Evolutionary conservation across 2,113 vertebrate species (phyloP), one percentile per base, ranked within the genome.

Genomic region (Rhabdomys dilectus): DNA sequence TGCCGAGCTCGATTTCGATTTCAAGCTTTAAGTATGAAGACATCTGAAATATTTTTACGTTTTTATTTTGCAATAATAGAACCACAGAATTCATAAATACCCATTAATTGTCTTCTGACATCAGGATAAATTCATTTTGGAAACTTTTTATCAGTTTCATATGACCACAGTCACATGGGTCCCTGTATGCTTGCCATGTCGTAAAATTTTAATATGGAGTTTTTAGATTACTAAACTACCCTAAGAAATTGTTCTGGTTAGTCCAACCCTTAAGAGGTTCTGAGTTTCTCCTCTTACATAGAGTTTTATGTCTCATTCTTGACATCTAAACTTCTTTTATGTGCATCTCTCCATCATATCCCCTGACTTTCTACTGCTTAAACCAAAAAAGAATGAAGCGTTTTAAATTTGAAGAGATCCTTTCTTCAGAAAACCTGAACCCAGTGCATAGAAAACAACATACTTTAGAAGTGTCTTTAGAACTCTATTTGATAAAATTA

Each of bases 181-280:
- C 45, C 95, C 77, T 73, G 51, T 56, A 78, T 84, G 77, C 42
- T 89, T 85, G 53, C 31, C 56, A 48, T 92, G 77, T 29, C 91
- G 60, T 86, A 68, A 95, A 95, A 96, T 86, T 94, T 92, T 34
- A 92, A 36, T 91, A 92, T 76, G 89, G 86, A 93, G 77, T 96
- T 93, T 42, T 85, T 85, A 96, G 92, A 89, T 95, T 91, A 97
- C 95, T 95, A 97, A 89, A 78, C 91, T 86, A 96, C 85, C 97
- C 85, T 87, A 94, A 95, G 92, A 96, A 95, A 96, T 89, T 95
- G 76, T 81, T 97, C 77, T 64, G 86, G 88, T 96, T 87, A 86
- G 84, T 34, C 72, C 48, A 45, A 39, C 85, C 26, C 39, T 93
- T 88, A 81, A 60, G 15, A 62, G 3, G 87, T 91, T 45, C 62